Conservation (phyloP, 2,113 vertebrate genomes). For the Cyanoliseus patagonus region DNA sequence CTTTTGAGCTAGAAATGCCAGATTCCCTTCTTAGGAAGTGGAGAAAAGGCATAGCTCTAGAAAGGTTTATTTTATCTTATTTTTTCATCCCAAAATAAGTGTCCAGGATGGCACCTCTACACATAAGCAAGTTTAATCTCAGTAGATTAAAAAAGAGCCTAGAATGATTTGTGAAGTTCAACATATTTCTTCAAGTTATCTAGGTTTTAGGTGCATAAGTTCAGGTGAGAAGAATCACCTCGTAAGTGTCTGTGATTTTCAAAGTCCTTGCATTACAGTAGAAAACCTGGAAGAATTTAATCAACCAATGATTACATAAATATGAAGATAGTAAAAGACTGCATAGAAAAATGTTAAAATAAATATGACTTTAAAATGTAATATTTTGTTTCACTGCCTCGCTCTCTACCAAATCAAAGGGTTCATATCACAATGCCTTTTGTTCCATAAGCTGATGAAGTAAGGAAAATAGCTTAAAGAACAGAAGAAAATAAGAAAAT, state of each 20-base stretch:
- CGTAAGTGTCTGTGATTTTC: not conserved
- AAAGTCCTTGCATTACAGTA: not conserved
- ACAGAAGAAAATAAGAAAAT: not conserved
- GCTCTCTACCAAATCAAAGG: not conserved
- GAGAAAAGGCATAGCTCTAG: not conserved
- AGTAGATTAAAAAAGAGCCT: not conserved
- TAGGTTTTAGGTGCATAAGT: not conserved
- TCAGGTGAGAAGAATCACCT: not conserved
- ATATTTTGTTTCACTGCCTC: not conserved
- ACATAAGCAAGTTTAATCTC: not conserved
- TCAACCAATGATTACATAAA: not conserved
- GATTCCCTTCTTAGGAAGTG: not conserved
- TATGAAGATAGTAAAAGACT: not conserved
- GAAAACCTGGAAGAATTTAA: not conserved
- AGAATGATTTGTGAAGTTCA: not conserved
- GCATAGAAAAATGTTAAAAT: not conserved
- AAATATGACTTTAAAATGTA: not conserved
- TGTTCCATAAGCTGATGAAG: not conserved
- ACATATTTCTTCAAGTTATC: not conserved
- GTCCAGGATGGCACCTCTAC: not conserved
- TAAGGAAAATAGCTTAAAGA: not conserved
- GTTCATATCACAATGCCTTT: not conserved
- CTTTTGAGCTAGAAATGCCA: not conserved
- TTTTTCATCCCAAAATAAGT: not conserved
- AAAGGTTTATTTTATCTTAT: not conserved